Evolutionary conservation across 1,140 invertebrate genomes (phyloP).

Genomic region (Lucilia sericata): DNA sequence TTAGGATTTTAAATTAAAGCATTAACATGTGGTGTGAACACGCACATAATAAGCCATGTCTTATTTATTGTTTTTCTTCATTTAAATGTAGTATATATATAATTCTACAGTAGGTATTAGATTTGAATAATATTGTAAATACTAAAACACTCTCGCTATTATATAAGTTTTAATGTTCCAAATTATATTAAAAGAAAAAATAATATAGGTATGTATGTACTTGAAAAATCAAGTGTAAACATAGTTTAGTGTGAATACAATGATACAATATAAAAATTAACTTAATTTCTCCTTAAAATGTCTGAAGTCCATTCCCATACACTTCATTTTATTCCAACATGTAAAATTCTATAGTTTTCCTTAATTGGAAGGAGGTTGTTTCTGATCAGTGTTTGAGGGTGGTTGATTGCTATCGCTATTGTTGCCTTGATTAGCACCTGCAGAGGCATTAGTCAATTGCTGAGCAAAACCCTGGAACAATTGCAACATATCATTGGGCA

Average conservation of each 20-base stretch:
- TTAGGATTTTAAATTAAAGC: background rate
- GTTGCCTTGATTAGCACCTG: background rate
- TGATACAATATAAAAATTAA: background rate
- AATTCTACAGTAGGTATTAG: background rate
- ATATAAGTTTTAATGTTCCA: constrained; percentile 28
- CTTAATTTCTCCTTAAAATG: background rate
- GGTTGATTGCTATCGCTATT: background rate
- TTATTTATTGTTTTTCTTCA: background rate
- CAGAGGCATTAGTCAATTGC: constrained; percentile 50
- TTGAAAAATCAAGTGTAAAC: background rate
- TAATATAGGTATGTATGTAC: background rate
- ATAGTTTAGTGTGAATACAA: constrained; percentile 2
- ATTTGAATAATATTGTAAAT: background rate
- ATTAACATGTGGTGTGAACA: background rate
- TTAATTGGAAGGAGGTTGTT: constrained; percentile 41
- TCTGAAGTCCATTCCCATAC: background rate
- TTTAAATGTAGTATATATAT: background rate
- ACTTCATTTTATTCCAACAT: background rate
- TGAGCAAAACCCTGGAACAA: constrained; percentile 59
- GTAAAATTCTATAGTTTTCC: background rate
- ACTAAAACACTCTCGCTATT: constrained; percentile 3
- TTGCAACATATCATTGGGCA: constrained; percentile 62
- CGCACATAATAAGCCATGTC: background rate
- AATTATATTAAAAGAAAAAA: constrained; percentile 1
- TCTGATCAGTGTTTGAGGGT: constrained; percentile 24